phyloP scores from a whole-genome alignment of 2,888 invertebrate genomes.

The Automeris io region DNA sequence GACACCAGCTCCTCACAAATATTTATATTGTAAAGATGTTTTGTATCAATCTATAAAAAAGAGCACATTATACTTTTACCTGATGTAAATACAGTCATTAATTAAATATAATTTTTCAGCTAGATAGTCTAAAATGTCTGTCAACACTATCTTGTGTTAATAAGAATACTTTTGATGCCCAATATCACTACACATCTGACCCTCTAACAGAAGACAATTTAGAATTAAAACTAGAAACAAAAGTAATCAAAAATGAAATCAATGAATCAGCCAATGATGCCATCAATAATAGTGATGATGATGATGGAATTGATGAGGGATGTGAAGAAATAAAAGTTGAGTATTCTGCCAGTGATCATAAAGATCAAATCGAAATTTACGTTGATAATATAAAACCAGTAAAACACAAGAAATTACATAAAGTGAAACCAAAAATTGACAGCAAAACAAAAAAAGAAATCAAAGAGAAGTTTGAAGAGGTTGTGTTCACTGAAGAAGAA shows the following conservation, averaged over 20 bases:
- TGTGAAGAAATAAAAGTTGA: neutral
- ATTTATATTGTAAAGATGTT: neutral
- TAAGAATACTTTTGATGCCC: neutral
- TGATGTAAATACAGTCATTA: neutral
- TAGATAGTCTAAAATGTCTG: neutral
- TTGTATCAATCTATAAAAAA: neutral
- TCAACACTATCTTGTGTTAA: neutral
- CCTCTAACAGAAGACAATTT: constrained; percentile 1
- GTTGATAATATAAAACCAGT: constrained; percentile 5
- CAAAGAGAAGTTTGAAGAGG: constrained; percentile 29
- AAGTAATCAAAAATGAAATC: constrained; percentile 3
- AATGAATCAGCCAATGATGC: neutral
- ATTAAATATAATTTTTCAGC: neutral
- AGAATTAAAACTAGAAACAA: neutral
- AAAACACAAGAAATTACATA: constrained; percentile 6
- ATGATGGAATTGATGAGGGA: constrained; percentile 10
- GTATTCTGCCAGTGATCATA: neutral
- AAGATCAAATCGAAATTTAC: constrained; percentile 6
- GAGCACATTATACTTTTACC: too few species aligned
- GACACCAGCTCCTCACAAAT: neutral
- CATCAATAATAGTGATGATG: too few species aligned
- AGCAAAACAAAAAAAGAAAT: constrained; percentile 13
- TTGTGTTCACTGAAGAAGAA: constrained; percentile 39
- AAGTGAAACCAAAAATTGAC: constrained; percentile 3
- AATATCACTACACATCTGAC: neutral